Conservation (phyloP, 2,797 vertebrate genomes). For the Saguinus oedipus region DNA sequence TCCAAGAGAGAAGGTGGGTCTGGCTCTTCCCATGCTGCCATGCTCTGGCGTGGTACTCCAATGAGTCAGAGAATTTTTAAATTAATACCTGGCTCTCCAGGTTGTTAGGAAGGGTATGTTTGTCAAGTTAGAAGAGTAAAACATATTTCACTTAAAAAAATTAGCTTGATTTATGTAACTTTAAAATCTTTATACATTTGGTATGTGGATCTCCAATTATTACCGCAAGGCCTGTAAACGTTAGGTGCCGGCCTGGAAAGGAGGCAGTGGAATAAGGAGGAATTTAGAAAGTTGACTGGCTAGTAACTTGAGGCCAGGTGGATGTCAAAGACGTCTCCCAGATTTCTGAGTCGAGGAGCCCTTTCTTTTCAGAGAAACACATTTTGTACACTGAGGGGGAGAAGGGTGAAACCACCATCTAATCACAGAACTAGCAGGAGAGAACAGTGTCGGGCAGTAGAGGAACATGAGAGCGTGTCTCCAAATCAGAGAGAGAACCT, state of each 20-base stretch:
- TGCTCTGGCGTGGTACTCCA: not conserved
- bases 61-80: not conserved
- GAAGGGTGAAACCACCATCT: not conserved
- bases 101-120: not conserved
- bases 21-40: not conserved
- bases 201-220: not conserved
- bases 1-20: not conserved
- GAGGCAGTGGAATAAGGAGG: not conserved
- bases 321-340: not conserved
- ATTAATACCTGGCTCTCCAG: not conserved
- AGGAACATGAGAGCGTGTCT: not conserved
- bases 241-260: not conserved
- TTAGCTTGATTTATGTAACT: slow-evolving; percentile 13
- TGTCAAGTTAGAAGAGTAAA: slow-evolving; percentile 26
- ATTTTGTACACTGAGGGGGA: not conserved
- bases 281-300: not conserved
- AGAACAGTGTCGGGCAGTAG: not conserved
- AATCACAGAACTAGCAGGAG: not conserved
- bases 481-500: not conserved
- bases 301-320: not conserved
- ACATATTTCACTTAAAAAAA: not conserved
- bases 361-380: not conserved
- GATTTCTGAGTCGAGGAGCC: not conserved
- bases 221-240: not conserved
- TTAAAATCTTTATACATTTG: slow-evolving; percentile 24